Evolutionary conservation across 2,797 vertebrate species (phyloP), one percentile per base, ranked within the genome.

Genomic region (Valencia hispanica): DNA sequence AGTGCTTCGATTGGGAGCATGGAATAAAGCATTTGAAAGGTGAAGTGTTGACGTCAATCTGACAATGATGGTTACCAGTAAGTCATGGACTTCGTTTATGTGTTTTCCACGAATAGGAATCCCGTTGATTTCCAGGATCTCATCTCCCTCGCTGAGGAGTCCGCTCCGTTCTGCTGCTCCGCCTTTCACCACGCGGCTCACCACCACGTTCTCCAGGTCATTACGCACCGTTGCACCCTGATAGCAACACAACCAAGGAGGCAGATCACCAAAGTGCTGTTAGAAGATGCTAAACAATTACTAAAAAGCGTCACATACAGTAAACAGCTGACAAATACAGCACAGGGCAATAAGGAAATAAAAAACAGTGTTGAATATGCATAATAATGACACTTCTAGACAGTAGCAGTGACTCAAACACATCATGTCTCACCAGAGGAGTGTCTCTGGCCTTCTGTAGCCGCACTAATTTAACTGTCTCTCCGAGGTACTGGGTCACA

Each of bases 141-240:
- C 98, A 1, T 99, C 98, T 59, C 98, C 97, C 92, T 98, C 97
- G 1, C 95, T 96, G 83, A 99, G 93, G 22, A 99, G 94, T 65
- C 97, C 97, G 78, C 97, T 98, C 75, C 96, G 96, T 90, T 98
- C 97, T 0, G 97, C 97, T 0, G 96, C 96, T 14, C 98, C 97
- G 11, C 98, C 98, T 90, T 96, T 97, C 77, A 99, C 97, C 88
- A 99, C 97, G 0, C 98, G 97, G 85, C 98, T 98, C 83, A 99
- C 96, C 85, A 99, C 96, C 84, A 99, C 98, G 39, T 97, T 96
- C 85, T 99, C 98, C 94, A 96, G 93, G 89, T 99, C 97, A 71
- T 99, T 99, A 69, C 97, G 96, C 61, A 99, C 98, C 3, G 97
- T 99, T 30, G 97, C 97, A 63, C 98, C 98, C 98, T 99, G 85